Conservation (phyloP, 2,113 vertebrate species). For the Rhegmatorhina hoffmannsi region DNA sequence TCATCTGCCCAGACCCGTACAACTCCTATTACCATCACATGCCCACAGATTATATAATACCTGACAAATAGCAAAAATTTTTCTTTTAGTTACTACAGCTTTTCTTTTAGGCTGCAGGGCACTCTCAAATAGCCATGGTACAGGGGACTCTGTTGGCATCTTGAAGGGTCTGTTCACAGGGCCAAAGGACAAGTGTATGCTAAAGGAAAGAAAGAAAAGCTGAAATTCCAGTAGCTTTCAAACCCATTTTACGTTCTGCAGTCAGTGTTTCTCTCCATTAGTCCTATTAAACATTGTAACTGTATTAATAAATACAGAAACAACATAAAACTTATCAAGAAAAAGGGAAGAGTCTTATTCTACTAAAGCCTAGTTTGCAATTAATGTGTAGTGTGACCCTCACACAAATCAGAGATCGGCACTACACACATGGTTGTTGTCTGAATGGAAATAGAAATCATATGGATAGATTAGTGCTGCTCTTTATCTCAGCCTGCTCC, state of each 20-base stretch:
- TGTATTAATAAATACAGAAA: neutral
- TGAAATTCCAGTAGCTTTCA: neutral
- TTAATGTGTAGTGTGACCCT: rapidly evolving
- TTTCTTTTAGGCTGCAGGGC: neutral
- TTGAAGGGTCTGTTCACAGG: neutral
- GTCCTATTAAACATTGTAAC: neutral
- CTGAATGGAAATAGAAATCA: neutral
- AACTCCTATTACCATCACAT: neutral
- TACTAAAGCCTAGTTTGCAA: neutral
- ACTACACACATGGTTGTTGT: too few relatives aligned
- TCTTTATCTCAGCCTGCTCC: neutral
- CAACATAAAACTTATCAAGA: neutral
- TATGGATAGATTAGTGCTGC: neutral
- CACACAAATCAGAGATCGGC: neutral
- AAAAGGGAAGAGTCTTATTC: neutral
- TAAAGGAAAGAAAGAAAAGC: neutral
- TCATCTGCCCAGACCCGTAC: neutral
- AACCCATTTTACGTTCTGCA: neutral
- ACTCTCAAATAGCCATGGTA: neutral
- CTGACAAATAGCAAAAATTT: neutral
- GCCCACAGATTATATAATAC: neutral
- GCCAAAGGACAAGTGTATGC: neutral
- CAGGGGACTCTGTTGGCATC: neutral
- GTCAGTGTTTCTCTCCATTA: neutral
- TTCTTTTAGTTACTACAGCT: neutral